phyloP scores from a whole-genome alignment of 1,140 invertebrate genomes.

The Orchestia grillus region DNA sequence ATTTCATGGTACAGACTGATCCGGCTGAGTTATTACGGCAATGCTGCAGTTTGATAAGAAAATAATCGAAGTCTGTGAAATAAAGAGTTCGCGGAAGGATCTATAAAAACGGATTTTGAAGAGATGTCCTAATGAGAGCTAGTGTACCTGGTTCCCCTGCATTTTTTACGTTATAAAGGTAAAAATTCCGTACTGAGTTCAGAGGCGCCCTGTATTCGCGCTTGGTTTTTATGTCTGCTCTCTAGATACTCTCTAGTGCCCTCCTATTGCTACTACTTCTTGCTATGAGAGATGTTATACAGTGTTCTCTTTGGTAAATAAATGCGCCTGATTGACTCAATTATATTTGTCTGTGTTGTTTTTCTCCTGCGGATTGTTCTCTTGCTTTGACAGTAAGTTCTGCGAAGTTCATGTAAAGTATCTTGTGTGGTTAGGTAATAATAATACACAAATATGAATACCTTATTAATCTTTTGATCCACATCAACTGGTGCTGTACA shows the following conservation, averaged over 20 bases:
- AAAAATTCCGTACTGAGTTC: background rate
- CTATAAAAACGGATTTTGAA: background rate
- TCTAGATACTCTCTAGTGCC: slow-evolving; percentile 32
- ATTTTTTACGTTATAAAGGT: background rate
- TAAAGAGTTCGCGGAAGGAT: background rate
- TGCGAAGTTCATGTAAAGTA: background rate
- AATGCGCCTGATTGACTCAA: slow-evolving; percentile 30
- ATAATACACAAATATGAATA: background rate
- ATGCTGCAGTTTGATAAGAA: background rate
- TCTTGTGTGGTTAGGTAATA: background rate
- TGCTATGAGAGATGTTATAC: slow-evolving; percentile 38
- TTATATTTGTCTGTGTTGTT: background rate
- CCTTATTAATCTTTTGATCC: background rate
- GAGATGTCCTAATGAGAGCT: background rate
- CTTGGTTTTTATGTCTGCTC: background rate
- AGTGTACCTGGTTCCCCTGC: background rate
- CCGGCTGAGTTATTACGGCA: background rate
- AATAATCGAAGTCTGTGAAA: background rate
- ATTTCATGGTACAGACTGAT: background rate
- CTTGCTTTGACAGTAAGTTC: background rate
- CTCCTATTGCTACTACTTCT: slow-evolving; percentile 8
- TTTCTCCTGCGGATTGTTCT: background rate
- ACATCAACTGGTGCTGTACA: background rate
- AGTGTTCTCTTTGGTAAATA: slow-evolving; percentile 50
- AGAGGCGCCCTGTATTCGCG: background rate